A percentile compares a stretch with the other conserved stretches of the same genome.
These are phyloP conservation scores for Ypsolopha sequella DNA, from an alignment of 2,888 invertebrate genomes.

Conservation along the genomic window DNA sequence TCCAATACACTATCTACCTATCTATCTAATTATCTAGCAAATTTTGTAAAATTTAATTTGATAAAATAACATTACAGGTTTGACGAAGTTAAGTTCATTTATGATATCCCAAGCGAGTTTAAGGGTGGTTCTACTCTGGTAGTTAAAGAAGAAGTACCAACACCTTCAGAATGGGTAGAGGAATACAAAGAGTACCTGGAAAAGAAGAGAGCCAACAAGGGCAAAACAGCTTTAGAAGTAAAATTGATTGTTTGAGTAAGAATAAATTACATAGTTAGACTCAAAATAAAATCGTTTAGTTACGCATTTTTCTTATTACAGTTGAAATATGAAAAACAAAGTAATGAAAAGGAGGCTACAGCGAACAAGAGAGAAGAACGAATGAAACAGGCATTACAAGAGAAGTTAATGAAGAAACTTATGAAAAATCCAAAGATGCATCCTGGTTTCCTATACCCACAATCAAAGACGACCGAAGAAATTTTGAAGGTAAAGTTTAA, in stretches of 20 bases:
- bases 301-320: too few relatives aligned
- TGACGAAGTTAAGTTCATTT: slow-evolving; percentile 29
- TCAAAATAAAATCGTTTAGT: too few relatives aligned
- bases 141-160: slow-evolving; percentile 30
- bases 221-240: too few relatives aligned
- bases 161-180: slow-evolving; percentile 38
- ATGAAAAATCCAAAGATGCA: slow-evolving; percentile 47
- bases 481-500: slow-evolving; percentile 22
- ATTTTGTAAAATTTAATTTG: neutral
- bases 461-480: slow-evolving; percentile 27
- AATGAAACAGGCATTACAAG: slow-evolving; percentile 27
- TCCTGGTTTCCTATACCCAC: slow-evolving; percentile 42
- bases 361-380: slow-evolving; percentile 24
- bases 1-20: too few relatives aligned
- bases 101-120: slow-evolving; percentile 35
- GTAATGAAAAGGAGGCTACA: slow-evolving; percentile 15
- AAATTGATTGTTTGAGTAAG: too few relatives aligned
- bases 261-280: too few relatives aligned
- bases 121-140: slow-evolving; percentile 32
- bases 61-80: slow-evolving; percentile 25
- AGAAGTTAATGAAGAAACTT: slow-evolving; percentile 40
- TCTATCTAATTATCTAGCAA: too few relatives aligned
- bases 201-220: neutral
- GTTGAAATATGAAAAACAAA: too few relatives aligned
- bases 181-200: slow-evolving; percentile 27